Evolutionary conservation across 2,113 vertebrate genomes (phyloP).

Genomic region (Gymnobelideus leadbeateri): DNA sequence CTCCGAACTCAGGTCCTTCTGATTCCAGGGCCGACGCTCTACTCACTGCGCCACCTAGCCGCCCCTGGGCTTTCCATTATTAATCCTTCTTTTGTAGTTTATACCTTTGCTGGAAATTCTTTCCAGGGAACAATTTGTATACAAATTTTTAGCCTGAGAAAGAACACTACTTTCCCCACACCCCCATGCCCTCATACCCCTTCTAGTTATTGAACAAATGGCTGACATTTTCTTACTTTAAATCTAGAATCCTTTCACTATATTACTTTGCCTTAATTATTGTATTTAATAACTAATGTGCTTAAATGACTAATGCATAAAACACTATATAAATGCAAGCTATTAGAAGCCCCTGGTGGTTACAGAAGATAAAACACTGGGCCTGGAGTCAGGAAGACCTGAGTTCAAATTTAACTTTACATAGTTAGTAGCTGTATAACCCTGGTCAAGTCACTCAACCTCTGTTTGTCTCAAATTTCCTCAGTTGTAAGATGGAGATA

Average conservation of each 20-base stretch:
- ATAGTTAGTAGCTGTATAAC: background rate
- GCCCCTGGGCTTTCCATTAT: slow-evolving; percentile 55
- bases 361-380: background rate
- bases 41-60: too few species aligned
- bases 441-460: background rate
- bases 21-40: too few species aligned
- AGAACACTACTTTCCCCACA: slow-evolving; percentile 34
- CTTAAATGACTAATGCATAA: background rate
- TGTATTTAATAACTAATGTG: background rate
- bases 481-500: background rate
- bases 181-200: background rate
- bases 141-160: slow-evolving; percentile 50
- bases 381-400: background rate
- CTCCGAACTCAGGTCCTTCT: too few species aligned
- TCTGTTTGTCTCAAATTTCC: background rate
- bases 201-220: slow-evolving; percentile 2
- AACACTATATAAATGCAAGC: background rate
- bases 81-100: slow-evolving; percentile 55
- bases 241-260: background rate
- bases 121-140: slow-evolving; percentile 60
- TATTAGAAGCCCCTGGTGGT: background rate
- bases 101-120: slow-evolving; percentile 64
- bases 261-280: background rate
- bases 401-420: background rate
- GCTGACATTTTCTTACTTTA: background rate